Evolutionary conservation across 35 echinoderm and acorn worm genomes (phyloP), one percentile per base, ranked within the genome.

Genomic region (Apostichopus californicus): DNA sequence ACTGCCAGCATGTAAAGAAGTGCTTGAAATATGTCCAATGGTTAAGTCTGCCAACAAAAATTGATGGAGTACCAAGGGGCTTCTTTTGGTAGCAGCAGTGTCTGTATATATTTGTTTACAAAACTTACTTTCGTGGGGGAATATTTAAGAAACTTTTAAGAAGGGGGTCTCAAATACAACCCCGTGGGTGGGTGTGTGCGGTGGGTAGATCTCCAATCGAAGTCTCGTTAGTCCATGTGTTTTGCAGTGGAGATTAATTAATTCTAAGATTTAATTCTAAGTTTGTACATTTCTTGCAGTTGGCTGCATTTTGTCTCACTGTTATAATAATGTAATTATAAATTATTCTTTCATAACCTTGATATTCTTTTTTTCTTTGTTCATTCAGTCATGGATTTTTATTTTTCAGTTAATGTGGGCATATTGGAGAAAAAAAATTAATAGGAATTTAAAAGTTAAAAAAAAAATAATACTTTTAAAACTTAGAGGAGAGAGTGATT

Each of bases 311-410:
- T 20, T 85, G 55, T 58, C 13, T 59, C 8, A 54, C 81, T 58
- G 81, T 85, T 85, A 21, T 83, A 80, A 53, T 55, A 15, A 85
- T 56, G 23, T 85, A 85, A 85, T 59, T 85, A 59, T 85, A 85
- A 85, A 58, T 85, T 85, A 85, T 85, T 85, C 81, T 85, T 59
- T 85, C 57, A 85, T 85, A 58, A 85, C 81, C 81, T 85, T 85
- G 81, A 85, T 85, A 85, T 85, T 54, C 58, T 85, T 10, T 58
- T 46, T 46, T 46, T 46, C 34, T 20, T 75, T 75, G 71, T 75
- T 56, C 81, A 85, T 85, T 85, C 81, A 85, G 81, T 85, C 81
- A 55, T 85, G 23, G 7, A 56, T 83, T 83, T 54, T 83, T 54
- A 18, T 83, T 83, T 57, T 85, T 85, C 56, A 60, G 81, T 85